Evolutionary conservation across 2,888 invertebrate genomes (phyloP).

Genomic region (Drosophila formosana): DNA sequence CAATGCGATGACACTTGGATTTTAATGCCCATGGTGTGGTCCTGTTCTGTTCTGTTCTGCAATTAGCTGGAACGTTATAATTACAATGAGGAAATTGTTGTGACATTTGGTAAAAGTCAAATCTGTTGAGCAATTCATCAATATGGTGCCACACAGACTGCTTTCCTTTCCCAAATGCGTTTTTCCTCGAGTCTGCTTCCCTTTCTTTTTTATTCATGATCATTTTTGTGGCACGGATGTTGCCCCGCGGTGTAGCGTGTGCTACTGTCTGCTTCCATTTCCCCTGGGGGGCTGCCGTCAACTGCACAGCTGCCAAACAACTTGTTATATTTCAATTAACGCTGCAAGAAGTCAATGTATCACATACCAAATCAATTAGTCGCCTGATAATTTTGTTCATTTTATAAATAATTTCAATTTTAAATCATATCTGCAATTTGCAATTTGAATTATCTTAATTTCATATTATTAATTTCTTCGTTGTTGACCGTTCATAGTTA

Average conservation of each 20-base stretch:
- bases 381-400: too few relatives aligned
- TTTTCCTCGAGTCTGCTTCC: slow-evolving; percentile 33
- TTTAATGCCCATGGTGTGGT: slow-evolving; percentile 68
- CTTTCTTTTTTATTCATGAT: slow-evolving; percentile 6
- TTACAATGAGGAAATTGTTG: slow-evolving; percentile 65
- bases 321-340: slow-evolving; percentile 9
- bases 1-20: slow-evolving; percentile 69
- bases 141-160: slow-evolving; percentile 59
- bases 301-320: slow-evolving; percentile 6
- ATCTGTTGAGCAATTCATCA: slow-evolving; percentile 68
- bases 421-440: too few relatives aligned
- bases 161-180: slow-evolving; percentile 45
- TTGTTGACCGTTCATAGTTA: too few relatives aligned
- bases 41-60: slow-evolving; percentile 31
- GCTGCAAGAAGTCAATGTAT: not conserved
- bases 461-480: too few relatives aligned
- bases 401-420: too few relatives aligned
- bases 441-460: too few relatives aligned
- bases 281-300: slow-evolving; percentile 30
- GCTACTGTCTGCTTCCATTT: slow-evolving; percentile 55
- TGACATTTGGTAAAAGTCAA: slow-evolving; percentile 72
- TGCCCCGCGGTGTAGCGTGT: slow-evolving; percentile 74
- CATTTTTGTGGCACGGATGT: slow-evolving; percentile 54
- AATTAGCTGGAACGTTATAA: slow-evolving; percentile 68
- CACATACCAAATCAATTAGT: not conserved